These are phyloP conservation scores for Euphydryas editha DNA, from an alignment of 2,888 invertebrate species.

Conservation along the genomic window DNA sequence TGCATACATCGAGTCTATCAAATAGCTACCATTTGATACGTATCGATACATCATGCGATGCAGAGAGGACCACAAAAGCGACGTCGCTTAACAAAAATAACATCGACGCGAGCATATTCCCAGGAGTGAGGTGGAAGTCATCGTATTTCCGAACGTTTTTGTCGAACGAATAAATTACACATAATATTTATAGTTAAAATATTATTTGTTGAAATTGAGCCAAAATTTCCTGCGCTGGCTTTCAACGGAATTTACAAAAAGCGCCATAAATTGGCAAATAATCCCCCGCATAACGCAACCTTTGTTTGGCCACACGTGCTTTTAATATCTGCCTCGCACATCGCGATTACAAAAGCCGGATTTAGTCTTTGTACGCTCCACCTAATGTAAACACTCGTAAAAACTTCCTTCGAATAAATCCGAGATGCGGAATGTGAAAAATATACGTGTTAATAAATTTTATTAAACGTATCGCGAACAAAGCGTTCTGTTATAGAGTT, in stretches of 20 bases:
- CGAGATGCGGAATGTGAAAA: slow-evolving; percentile 39
- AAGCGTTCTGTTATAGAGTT: slow-evolving; percentile 61
- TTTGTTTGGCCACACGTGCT: slow-evolving; percentile 84
- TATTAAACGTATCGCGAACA: slow-evolving; percentile 70
- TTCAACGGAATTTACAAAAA: slow-evolving; percentile 81
- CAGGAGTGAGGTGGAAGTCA: slow-evolving; percentile 60
- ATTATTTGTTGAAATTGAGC: slow-evolving; percentile 83
- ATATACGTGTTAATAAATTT: slow-evolving; percentile 73
- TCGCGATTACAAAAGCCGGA: slow-evolving; percentile 71
- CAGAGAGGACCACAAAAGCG: slow-evolving; percentile 15
- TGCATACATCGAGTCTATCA: neutral
- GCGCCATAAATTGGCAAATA: slow-evolving; percentile 83
- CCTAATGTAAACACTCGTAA: slow-evolving; percentile 78
- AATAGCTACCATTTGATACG: neutral
- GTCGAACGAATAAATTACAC: slow-evolving; percentile 64
- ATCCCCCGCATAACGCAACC: slow-evolving; percentile 84
- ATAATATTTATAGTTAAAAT: slow-evolving; percentile 79
- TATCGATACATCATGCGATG: slow-evolving; percentile 2
- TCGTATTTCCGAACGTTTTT: slow-evolving; percentile 57
- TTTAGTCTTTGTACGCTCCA: slow-evolving; percentile 75
- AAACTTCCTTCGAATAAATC: slow-evolving; percentile 57
- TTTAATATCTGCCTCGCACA: slow-evolving; percentile 73
- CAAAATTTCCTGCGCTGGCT: slow-evolving; percentile 80
- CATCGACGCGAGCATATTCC: slow-evolving; percentile 46
- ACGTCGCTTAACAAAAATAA: slow-evolving; percentile 37